phyloP scores from a whole-genome alignment of 2,113 vertebrate genomes.

The Pachyramphus minor region DNA sequence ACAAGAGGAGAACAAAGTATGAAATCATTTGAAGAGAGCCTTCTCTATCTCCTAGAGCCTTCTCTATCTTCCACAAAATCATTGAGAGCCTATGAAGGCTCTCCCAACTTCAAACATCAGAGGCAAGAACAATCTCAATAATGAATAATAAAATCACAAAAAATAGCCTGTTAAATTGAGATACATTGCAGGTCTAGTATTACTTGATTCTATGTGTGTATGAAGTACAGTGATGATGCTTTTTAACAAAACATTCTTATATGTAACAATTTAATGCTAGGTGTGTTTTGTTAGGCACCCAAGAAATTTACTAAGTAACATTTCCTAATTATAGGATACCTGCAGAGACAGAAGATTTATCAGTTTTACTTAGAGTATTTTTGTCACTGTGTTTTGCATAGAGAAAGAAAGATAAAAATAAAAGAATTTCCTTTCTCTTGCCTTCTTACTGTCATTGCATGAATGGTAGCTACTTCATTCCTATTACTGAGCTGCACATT shows the following conservation, averaged over 20 bases:
- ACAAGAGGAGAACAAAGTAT: not conserved
- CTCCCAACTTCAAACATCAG: not conserved
- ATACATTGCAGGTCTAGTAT: not conserved
- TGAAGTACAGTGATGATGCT: not conserved
- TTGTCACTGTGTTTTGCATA: not conserved
- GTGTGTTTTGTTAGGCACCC: not conserved
- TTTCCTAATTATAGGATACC: not conserved
- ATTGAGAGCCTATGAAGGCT: not conserved
- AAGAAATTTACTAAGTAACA: not conserved
- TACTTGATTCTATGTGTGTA: not conserved
- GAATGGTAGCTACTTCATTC: not conserved
- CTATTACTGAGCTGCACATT: not conserved
- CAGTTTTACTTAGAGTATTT: not conserved
- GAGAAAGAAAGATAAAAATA: not conserved
- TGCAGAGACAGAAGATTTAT: conserved; percentile 4
- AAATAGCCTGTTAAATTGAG: not conserved
- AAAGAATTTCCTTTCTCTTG: not conserved
- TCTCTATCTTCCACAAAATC: not conserved
- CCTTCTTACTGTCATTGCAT: not conserved
- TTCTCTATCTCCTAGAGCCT: too few species aligned
- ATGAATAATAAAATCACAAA: not conserved
- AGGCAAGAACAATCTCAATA: not conserved
- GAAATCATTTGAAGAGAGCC: too few species aligned
- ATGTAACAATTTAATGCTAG: not conserved
- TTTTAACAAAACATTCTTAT: not conserved